These are phyloP conservation scores for Gymnocephalus cernua DNA, from an alignment of 2,113 vertebrate genomes.

Conservation along the genomic window DNA sequence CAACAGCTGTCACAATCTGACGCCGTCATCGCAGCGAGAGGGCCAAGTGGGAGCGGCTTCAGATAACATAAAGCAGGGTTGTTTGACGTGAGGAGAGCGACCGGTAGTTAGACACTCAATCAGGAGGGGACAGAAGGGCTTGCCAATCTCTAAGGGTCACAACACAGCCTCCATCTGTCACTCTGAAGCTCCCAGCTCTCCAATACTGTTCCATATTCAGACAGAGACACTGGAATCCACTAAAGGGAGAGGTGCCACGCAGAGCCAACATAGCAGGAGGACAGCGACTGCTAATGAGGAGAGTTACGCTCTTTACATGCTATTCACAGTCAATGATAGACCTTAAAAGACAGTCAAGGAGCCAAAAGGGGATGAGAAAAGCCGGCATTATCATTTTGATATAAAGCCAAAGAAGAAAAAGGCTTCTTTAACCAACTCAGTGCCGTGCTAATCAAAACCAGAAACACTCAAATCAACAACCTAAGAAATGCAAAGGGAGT, in stretches of 20 bases:
- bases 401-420: constrained; percentile 31
- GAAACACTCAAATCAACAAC: constrained; percentile 36
- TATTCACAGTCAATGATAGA: constrained; percentile 58
- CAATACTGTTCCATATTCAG: constrained; percentile 50
- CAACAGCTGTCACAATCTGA: constrained; percentile 79
- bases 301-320: constrained; percentile 60
- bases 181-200: constrained; percentile 61
- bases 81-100: constrained; percentile 75
- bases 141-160: constrained; percentile 77
- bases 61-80: constrained; percentile 75
- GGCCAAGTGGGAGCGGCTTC: constrained; percentile 75
- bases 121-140: constrained; percentile 78
- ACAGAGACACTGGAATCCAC: constrained; percentile 68
- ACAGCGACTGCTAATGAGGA: constrained; percentile 75
- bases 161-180: constrained; percentile 79
- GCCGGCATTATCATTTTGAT: constrained; percentile 46
- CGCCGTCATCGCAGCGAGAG: constrained; percentile 67
- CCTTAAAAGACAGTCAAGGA: constrained; percentile 53
- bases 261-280: constrained; percentile 65
- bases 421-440: constrained; percentile 18
- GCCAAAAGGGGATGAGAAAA: constrained; percentile 49
- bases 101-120: constrained; percentile 81
- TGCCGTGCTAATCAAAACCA: constrained; percentile 12
- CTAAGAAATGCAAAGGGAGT: constrained; percentile 7
- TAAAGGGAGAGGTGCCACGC: constrained; percentile 62